A percentile compares a stretch with the other conserved stretches of the same genome.
phyloP scores from a whole-genome alignment of 2,888 invertebrate genomes.

The Brenthis daphne region DNA sequence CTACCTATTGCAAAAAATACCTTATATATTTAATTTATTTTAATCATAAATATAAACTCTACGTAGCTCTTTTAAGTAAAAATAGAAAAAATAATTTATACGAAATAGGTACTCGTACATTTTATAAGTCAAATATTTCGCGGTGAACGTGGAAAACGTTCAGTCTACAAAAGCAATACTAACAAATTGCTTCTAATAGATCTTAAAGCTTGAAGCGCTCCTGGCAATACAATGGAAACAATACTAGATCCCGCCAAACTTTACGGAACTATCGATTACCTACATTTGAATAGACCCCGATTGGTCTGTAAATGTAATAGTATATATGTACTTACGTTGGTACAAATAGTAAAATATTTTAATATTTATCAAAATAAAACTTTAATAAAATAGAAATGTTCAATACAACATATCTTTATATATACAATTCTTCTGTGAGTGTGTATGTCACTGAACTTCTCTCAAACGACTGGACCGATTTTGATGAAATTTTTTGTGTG shows the following conservation, averaged over 20 bases:
- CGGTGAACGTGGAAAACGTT: too few relatives aligned
- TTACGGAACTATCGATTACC: constrained; percentile 38
- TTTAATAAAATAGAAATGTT: too few relatives aligned
- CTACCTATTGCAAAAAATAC: too few relatives aligned
- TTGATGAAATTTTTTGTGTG: too few relatives aligned
- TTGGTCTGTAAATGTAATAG: constrained; percentile 21
- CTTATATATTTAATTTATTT: too few relatives aligned
- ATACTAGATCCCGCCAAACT: constrained; percentile 40
- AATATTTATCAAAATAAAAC: background rate
- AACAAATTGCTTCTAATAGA: constrained; percentile 40
- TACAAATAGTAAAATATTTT: constrained; percentile 28
- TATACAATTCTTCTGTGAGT: too few relatives aligned
- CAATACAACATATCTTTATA: too few relatives aligned
- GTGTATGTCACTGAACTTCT: too few relatives aligned
- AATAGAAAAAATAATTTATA: too few relatives aligned
- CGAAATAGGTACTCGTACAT: background rate
- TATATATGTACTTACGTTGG: background rate
- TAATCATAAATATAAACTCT: too few relatives aligned
- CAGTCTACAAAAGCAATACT: constrained; percentile 34
- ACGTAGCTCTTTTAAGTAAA: too few relatives aligned
- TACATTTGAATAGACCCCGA: constrained; percentile 30
- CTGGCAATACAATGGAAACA: constrained; percentile 40
- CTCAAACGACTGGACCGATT: too few relatives aligned
- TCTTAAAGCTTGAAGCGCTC: constrained; percentile 36
- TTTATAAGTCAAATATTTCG: constrained; percentile 2